Percentiles rank a stretch among this genome's conserved stretches.
These are phyloP conservation scores for Poeciliopsis prolifica DNA, from an alignment of 2,113 vertebrate species.

Conservation along the genomic window DNA sequence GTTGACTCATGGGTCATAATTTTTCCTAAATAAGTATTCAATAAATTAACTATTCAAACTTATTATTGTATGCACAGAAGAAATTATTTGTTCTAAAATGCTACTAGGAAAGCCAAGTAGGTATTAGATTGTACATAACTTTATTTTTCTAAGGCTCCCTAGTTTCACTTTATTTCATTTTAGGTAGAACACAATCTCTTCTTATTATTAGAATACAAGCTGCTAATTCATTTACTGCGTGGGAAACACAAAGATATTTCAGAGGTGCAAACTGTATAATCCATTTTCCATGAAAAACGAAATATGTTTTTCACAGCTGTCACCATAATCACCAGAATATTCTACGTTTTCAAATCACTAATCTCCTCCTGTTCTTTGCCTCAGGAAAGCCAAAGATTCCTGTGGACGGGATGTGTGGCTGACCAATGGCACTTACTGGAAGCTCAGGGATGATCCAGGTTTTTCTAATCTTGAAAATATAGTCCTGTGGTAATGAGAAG, in stretches of 20 bases:
- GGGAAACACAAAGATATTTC: not conserved
- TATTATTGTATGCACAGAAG: not conserved
- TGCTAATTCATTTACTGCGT: no score
- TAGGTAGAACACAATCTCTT: no score
- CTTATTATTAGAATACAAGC: no score
- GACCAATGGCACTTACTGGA: constrained; percentile 89
- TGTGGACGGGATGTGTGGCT: constrained; percentile 89
- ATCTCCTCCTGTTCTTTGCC: not conserved
- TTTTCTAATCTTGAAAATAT: constrained; percentile 83
- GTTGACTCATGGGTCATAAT: not conserved
- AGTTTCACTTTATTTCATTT: no score
- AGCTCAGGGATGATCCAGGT: constrained; percentile 85
- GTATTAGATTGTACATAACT: no score
- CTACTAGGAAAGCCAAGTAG: not conserved
- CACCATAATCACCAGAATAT: not conserved
- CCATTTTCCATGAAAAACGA: not conserved
- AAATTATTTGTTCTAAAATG: not conserved
- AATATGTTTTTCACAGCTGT: not conserved
- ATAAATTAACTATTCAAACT: not conserved
- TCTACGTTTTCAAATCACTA: not conserved
- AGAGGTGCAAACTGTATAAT: not conserved
- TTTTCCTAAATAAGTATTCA: not conserved
- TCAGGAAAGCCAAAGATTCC: constrained; percentile 82
- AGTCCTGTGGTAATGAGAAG: constrained; percentile 81
- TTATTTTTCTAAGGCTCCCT: no score